Evolutionary conservation across 1,140 invertebrate genomes (phyloP).

Genomic region (Apolygus lucorum): DNA sequence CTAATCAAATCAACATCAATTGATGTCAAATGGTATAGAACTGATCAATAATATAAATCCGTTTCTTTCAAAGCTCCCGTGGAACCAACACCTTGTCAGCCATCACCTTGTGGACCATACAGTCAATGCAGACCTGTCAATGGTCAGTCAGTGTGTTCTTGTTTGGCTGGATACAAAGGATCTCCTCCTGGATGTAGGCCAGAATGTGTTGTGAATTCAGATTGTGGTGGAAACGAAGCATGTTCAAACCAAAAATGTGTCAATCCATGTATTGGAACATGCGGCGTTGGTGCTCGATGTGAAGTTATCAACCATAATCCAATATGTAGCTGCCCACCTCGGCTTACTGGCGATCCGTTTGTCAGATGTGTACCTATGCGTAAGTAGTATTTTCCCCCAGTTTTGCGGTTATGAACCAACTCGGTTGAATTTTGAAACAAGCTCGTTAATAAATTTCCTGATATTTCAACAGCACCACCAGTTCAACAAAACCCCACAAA

Average conservation of each 20-base stretch:
- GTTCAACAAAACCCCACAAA: conserved; percentile 37
- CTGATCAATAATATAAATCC: not conserved
- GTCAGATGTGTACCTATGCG: conserved; percentile 42
- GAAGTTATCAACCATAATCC: conserved; percentile 55
- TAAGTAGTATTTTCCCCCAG: not conserved
- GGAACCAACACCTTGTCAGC: conserved; percentile 48
- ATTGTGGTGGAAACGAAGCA: conserved; percentile 56
- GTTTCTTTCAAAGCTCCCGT: conserved; percentile 28
- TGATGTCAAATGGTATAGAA: not conserved
- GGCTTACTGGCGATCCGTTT: conserved; percentile 57
- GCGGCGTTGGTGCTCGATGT: conserved; percentile 62
- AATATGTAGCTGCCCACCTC: conserved; percentile 51
- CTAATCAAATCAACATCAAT: not conserved
- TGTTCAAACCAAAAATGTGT: conserved; percentile 69
- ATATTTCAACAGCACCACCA: conserved; percentile 34
- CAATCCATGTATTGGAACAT: conserved; percentile 66
- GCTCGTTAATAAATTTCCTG: conserved; percentile 24
- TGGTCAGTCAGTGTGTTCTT: conserved; percentile 63
- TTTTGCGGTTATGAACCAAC: not conserved
- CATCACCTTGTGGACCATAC: conserved; percentile 69
- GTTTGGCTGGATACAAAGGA: conserved; percentile 57
- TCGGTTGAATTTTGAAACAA: not conserved
- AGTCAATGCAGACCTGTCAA: conserved; percentile 54
- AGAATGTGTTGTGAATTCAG: conserved; percentile 64
- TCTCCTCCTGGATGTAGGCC: conserved; percentile 62